Conservation (phyloP, 2,113 vertebrate species). For the Mormyrus lacerda region DNA sequence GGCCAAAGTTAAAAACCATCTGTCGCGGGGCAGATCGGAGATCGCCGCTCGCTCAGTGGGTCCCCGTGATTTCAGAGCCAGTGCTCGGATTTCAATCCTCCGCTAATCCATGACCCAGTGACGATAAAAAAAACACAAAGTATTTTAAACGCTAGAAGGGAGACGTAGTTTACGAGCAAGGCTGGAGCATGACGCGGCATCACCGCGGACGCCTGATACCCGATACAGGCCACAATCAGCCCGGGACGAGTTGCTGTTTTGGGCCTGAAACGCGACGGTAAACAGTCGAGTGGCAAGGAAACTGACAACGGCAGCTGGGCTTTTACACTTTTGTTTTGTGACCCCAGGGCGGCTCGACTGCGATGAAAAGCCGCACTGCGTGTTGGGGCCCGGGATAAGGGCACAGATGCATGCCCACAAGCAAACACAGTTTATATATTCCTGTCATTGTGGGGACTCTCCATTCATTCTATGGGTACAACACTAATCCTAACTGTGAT, state of each 20-base stretch:
- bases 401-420: not conserved
- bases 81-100: not conserved
- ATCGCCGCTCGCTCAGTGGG: not conserved
- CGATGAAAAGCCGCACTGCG: not conserved
- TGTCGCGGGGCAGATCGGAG: not conserved
- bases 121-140: not conserved
- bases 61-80: not conserved
- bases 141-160: not conserved
- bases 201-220: constrained; percentile 6
- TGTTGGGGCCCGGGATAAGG: not conserved
- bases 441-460: not conserved
- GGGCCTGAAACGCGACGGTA: not conserved
- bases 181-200: not conserved
- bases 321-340: not conserved
- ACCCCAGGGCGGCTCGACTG: not conserved
- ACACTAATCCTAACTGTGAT: not conserved
- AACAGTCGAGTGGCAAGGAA: not conserved
- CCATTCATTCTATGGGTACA: not conserved
- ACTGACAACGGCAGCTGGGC: not conserved
- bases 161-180: not conserved
- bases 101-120: not conserved
- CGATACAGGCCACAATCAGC: constrained; percentile 9
- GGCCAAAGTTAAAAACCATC: constrained; percentile 1
- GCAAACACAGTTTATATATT: not conserved
- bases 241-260: constrained; percentile 12